Evolutionary conservation across 2,797 vertebrate species (phyloP), one percentile per base, ranked within the genome.

Genomic region (Macropodus opercularis): DNA sequence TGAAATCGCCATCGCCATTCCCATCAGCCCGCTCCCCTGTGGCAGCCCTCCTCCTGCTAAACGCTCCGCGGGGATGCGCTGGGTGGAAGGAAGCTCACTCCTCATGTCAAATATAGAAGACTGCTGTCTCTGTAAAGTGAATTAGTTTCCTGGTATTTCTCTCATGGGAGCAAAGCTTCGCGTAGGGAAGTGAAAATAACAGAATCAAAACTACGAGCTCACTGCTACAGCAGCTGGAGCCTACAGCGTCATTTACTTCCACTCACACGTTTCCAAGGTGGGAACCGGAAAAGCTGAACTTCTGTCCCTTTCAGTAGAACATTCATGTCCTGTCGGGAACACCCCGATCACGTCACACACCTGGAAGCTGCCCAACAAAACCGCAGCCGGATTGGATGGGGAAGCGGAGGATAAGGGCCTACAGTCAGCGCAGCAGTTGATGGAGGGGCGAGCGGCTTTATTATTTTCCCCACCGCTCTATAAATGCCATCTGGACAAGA

Each of bases 1-100:
- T 65, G 80, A 82, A 72, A 85, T 83, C 79, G 81, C 71, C 83
- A 60, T 71, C 80, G 71, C 54, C 52, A 61, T 87, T 86, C 87
- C 87, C 87, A 86, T 85, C 80, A 87, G 68, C 72, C 62, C 48
- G 35, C 55, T 67, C 72, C 72, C 55, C 65, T 10, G 64, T 26
- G 71, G 29, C 12, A 2, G 23, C 19, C 58, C 43, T 1, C 31
- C 31, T 29, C 9, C 15, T 3, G 4, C 58, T 41, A 60, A 71
- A 64, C 4, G 10, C 76, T 52, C 78, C 46, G 1, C 18, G 29
- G 83, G 65, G 81, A 81, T 36, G 21, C 17, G 0, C 19, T 47
- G 22, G 59, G 69, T 68, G 49, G 65, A 70, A 58, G 50, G 46
- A 57, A 67, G 69, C 49, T 40, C 1, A 13, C 59, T 63, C 34